These are phyloP conservation scores for Verasper variegatus DNA, from an alignment of 2,113 vertebrate species.

Conservation along the genomic window DNA sequence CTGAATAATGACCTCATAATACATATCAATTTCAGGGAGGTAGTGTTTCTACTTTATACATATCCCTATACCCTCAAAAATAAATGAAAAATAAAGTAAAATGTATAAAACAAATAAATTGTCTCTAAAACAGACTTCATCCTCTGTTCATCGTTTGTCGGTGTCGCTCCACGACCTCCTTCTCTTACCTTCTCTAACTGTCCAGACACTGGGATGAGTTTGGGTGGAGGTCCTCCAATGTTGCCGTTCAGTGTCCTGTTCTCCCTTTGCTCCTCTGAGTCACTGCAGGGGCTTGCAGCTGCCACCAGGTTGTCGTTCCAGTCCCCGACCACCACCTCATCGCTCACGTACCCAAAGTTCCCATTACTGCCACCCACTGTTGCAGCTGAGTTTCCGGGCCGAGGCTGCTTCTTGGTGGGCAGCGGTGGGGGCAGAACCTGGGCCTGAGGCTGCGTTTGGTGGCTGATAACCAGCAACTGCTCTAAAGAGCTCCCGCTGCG, in stretches of 20 bases:
- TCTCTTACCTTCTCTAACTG: slow-evolving; percentile 92
- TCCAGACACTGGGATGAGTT: slow-evolving; percentile 93
- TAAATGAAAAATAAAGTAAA: no score
- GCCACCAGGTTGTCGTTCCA: slow-evolving; percentile 85
- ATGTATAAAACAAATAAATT: no score
- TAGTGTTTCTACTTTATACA: no score
- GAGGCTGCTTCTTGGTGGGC: slow-evolving; percentile 81
- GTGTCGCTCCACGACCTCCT: neutral
- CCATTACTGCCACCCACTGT: slow-evolving; percentile 61
- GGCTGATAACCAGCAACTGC: slow-evolving; percentile 81
- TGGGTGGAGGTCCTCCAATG: slow-evolving; percentile 92
- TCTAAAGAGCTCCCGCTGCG: slow-evolving; percentile 86
- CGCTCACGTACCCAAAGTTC: slow-evolving; percentile 82
- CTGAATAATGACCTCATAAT: no score
- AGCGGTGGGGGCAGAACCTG: slow-evolving; percentile 70
- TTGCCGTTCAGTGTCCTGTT: slow-evolving; percentile 84
- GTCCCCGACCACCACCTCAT: slow-evolving; percentile 85
- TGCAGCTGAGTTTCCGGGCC: slow-evolving; percentile 65
- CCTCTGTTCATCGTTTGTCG: neutral
- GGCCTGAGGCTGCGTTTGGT: slow-evolving; percentile 67
- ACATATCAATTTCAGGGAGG: no score
- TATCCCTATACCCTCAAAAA: no score
- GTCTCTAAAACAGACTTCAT: neutral
- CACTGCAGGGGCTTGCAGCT: slow-evolving; percentile 88
- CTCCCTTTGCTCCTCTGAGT: slow-evolving; percentile 87